These are phyloP conservation scores for Dugesia japonica DNA, from an alignment of 2,888 invertebrate genomes.

Conservation along the genomic window DNA sequence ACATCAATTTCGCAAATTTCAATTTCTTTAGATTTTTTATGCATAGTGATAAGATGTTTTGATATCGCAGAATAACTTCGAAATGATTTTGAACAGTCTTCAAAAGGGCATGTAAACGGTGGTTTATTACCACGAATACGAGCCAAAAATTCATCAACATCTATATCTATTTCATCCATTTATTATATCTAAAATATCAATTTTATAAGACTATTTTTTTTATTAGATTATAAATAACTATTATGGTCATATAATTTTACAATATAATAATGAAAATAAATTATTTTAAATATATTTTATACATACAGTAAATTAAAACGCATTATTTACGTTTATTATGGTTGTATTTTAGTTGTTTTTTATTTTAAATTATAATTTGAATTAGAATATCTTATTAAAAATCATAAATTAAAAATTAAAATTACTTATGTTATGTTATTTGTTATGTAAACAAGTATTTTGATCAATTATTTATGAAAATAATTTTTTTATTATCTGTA, in stretches of 20 bases:
- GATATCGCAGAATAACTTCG: constrained; percentile 48
- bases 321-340: too few relatives aligned
- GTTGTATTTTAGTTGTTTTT: too few relatives aligned
- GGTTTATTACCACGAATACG: constrained; percentile 66
- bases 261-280: neutral
- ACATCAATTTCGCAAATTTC: neutral
- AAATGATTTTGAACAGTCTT: constrained; percentile 68
- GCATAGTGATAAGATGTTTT: neutral
- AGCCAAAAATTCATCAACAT: constrained; percentile 63
- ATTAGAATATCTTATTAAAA: too few relatives aligned
- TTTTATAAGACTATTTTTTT: neutral
- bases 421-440: too few relatives aligned
- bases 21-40: constrained; percentile 10
- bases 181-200: neutral
- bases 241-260: neutral
- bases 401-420: too few relatives aligned
- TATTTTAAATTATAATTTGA: too few relatives aligned
- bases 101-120: constrained; percentile 69
- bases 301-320: constrained; percentile 1
- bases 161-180: neutral
- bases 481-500: too few relatives aligned
- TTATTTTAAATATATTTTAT: neutral
- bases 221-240: neutral
- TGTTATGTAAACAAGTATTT: too few relatives aligned
- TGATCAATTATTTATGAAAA: too few relatives aligned